Evolutionary conservation across 2,113 vertebrate genomes (phyloP), one percentile per base, ranked within the genome.

Genomic region (Zosterops hypoxanthus): DNA sequence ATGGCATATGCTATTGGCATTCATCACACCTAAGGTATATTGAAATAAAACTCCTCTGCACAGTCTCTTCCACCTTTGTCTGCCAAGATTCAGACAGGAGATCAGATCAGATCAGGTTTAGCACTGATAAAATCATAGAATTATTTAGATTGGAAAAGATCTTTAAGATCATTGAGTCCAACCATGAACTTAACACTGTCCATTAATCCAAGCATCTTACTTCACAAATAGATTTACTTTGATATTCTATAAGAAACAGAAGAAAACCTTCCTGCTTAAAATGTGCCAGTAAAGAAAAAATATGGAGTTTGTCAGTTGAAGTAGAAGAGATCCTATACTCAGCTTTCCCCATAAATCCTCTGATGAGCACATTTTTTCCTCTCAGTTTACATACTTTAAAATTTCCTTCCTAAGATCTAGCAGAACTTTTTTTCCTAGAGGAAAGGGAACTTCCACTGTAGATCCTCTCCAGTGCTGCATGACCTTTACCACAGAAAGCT

Each of bases 141-240:
- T 76, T 21, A 19, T 61, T 76, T 47, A 47, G 14, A 46, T 61
- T 61, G 34, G n/a, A 55, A 82, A 68, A 76, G 7, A 6, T 24
- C 8, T 55, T 75, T 41, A 31, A 31, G 47, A 34, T 82, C 5
- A 22, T 46, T 16, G 11, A 41, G n/a, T 82, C 13, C n/a, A 47
- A 31, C n/a, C 0, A 0, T 19, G 10, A 76, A 41, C 24, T 52
- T 46, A 68, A 53, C n/a, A 31, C 14, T 76, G 29, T 31, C 23
- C 16, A 55, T 42, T 77, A 49, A 61, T n/a, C 12, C 39, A 66
- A 10, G 14, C 42, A 60, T 53, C 13, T 91, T 72, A 64, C 41
- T 39, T 59, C 44, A 50, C 22, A 75, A 76, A 71, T 39, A 21
- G 55, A 53, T 79, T 91, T 49, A 26, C 8, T 11, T 81, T 60